phyloP scores from a whole-genome alignment of 2,113 vertebrate species.

The Saccopteryx bilineata region DNA sequence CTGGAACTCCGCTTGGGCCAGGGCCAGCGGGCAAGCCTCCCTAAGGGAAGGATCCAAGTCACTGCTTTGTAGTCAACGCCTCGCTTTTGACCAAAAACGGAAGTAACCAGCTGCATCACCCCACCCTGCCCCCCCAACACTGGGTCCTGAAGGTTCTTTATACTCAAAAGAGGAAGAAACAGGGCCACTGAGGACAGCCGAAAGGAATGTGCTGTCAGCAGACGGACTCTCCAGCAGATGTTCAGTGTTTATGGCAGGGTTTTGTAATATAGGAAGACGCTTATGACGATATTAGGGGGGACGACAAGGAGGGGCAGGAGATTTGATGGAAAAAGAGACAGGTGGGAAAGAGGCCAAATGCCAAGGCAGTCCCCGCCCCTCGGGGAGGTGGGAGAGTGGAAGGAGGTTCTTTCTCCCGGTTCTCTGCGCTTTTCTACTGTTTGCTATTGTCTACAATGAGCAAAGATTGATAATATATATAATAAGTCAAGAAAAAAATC shows the following conservation, averaged over 20 bases:
- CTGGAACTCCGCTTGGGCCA: slow-evolving; percentile 49
- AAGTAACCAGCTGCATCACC: background rate
- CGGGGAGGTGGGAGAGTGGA: accelerated
- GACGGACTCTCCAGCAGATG: accelerated
- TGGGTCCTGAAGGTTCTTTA: background rate
- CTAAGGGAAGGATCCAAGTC: slow-evolving; percentile 12
- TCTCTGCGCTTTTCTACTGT: background rate
- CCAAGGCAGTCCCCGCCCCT: background rate
- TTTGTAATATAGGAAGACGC: background rate
- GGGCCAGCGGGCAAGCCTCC: slow-evolving; percentile 50
- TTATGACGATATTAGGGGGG: accelerated
- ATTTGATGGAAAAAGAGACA: accelerated
- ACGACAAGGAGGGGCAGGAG: background rate
- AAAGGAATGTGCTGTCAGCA: background rate
- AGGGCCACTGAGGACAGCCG: background rate
- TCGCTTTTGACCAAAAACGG: slow-evolving; percentile 71
- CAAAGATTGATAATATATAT: background rate
- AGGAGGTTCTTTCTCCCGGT: background rate
- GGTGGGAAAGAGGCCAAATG: background rate
- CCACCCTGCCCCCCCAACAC: background rate
- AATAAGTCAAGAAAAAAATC: background rate
- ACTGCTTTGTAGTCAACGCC: background rate
- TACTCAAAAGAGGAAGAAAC: slow-evolving; percentile 10
- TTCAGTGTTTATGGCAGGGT: accelerated
- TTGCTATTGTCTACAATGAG: background rate